These are phyloP conservation scores for Ovis aries DNA, from an alignment of 2,113 vertebrate species.

Conservation along the genomic window DNA sequence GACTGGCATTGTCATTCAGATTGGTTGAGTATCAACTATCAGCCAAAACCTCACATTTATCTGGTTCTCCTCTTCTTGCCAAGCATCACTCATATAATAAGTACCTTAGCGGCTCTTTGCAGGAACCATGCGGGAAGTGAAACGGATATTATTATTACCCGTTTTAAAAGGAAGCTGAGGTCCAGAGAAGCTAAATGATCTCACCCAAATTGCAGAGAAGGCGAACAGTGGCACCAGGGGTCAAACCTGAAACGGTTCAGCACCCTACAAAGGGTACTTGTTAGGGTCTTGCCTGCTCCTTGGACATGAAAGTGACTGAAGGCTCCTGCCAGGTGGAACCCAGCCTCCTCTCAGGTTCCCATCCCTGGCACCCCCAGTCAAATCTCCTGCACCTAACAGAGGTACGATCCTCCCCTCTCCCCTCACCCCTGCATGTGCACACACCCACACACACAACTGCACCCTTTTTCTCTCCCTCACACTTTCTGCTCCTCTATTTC, in stretches of 20 bases:
- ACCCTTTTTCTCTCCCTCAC: not conserved
- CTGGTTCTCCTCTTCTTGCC: not conserved
- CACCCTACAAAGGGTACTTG: not conserved
- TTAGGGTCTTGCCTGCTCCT: not conserved
- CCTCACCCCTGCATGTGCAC: not conserved
- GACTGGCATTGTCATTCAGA: not conserved
- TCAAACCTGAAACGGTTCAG: fast-evolving
- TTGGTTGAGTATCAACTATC: not conserved
- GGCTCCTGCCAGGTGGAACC: not conserved
- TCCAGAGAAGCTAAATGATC: not conserved
- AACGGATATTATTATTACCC: not conserved
- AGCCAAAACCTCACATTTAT: not conserved
- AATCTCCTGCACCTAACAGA: too few species aligned
- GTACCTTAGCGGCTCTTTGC: not conserved
- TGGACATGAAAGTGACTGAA: not conserved
- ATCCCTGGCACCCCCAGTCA: fast-evolving
- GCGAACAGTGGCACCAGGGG: too few species aligned
- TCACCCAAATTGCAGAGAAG: not conserved
- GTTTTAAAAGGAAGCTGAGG: not conserved
- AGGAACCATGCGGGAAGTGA: not conserved
- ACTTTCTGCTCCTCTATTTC: not conserved
- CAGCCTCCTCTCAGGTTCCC: not conserved
- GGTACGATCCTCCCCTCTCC: not conserved
- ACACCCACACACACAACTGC: fast-evolving
- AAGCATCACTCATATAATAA: not conserved